Evolutionary conservation across 1,140 invertebrate species (phyloP), one percentile per base, ranked within the genome.

Genomic region (Drosophila leontia): DNA sequence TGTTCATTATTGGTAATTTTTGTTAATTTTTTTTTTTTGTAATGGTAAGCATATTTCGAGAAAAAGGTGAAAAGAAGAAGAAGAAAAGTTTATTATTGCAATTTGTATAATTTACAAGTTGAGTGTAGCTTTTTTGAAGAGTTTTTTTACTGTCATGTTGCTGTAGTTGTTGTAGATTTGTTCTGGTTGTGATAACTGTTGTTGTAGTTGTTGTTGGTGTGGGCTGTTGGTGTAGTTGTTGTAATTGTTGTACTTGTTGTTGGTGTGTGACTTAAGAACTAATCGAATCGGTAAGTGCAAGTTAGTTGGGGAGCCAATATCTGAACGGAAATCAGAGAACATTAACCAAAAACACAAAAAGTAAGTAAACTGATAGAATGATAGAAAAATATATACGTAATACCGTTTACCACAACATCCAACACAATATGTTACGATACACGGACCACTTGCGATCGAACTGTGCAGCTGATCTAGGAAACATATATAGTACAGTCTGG

Each of bases 21-120:
- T 26, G 11, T 39, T 53, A 50, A 13, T 51, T 51, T 79, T 80
- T 64, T n/a, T n/a, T 29, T 67, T 55, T 60, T 51, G 45, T 41
- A 64, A 79, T 82, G 72, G 80, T 84, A 90, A 82, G 81, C 82
- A 87, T 86, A 76, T 84, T 70, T 90, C 59, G 85, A 88, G 81
- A 85, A 88, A 88, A 88, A 88, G 78, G 85, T 88, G 85, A 90
- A 88, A 88, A 90, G 85, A 85, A 88, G 85, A 88, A 88, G 86
- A 88, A 88, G 81, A 88, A 90, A 90, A 90, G 81, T 88, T 88
- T 85, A 90, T 88, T 88, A 88, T 88, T 88, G 86, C 85, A 85
- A 85, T 91, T 90, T 88, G 84, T 88, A 90, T 84, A 84, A 90
- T 88, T 90, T 88, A 88, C 84, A 88, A 56, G 81, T 87, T 75